phyloP scores from a whole-genome alignment of 2,113 vertebrate genomes.

The Ramphastos sulfuratus region DNA sequence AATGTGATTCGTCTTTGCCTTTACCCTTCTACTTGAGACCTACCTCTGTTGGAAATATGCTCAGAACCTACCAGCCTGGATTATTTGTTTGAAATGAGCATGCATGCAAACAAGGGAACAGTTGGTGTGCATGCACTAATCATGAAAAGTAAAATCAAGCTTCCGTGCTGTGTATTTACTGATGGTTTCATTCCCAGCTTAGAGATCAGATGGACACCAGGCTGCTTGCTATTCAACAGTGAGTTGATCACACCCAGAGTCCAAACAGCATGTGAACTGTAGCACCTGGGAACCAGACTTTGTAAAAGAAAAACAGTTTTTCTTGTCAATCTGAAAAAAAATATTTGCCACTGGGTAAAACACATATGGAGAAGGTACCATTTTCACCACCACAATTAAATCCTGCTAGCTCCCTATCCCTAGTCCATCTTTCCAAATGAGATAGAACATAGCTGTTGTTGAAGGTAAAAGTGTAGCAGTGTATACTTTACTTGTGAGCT shows the following conservation, averaged over 20 bases:
- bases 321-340: neutral
- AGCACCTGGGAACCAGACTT: neutral
- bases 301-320: neutral
- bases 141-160: neutral
- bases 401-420: neutral
- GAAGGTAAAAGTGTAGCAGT: neutral
- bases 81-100: neutral
- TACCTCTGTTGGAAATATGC: neutral
- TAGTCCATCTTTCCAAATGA: neutral
- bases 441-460: neutral
- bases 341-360: neutral
- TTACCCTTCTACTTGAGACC: neutral
- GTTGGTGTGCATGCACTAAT: neutral
- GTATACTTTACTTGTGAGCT: neutral
- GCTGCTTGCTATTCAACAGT: neutral
- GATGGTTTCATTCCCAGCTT: neutral
- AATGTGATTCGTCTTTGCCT: neutral
- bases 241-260: neutral
- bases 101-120: neutral
- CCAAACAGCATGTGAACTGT: rapidly evolving
- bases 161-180: neutral
- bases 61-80: neutral
- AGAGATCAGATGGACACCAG: neutral
- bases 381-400: neutral
- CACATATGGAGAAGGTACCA: neutral